phyloP scores from a whole-genome alignment of 30 jellyfish, hydroid and myxozoan genomes.

The Aurelia aurita region DNA sequence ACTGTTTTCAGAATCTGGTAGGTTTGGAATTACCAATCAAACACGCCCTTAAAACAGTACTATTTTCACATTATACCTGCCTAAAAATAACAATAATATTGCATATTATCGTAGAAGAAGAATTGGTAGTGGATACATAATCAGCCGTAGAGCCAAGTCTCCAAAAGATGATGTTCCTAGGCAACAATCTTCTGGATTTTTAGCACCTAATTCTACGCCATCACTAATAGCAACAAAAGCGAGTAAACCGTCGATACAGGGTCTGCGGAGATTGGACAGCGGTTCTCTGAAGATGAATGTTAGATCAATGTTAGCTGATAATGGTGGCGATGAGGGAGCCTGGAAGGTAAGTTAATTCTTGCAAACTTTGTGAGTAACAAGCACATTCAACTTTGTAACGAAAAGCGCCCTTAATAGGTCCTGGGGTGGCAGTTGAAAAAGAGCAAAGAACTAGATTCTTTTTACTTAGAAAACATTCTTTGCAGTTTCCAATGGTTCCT shows the following conservation, averaged over 20 bases:
- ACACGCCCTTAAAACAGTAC: no score
- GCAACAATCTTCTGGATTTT: slow-evolving; percentile 45
- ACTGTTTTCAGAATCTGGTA: no score
- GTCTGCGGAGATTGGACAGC: slow-evolving; percentile 23
- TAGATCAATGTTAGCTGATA: slow-evolving; percentile 28
- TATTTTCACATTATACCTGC: no score
- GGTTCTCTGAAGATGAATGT: slow-evolving; percentile 38
- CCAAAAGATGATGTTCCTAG: slow-evolving; percentile 31
- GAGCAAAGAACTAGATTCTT: no score
- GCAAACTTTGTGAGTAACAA: background rate
- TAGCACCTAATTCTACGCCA: slow-evolving; percentile 52
- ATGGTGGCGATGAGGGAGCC: slow-evolving; percentile 12
- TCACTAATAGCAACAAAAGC: slow-evolving; percentile 7
- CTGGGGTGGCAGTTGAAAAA: background rate
- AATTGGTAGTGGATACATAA: slow-evolving; percentile 58
- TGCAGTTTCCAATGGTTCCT: no score
- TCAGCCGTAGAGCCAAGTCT: slow-evolving; percentile 59
- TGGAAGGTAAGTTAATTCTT: slow-evolving; percentile 36
- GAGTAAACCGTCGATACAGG: slow-evolving; percentile 50
- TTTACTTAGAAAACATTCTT: no score
- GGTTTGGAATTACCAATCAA: no score
- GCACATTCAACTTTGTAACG: background rate
- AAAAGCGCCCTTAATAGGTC: background rate
- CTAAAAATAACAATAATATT: no score
- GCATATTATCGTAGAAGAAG: no score